These are phyloP conservation scores for Pilophorus perplexus DNA, from an alignment of 2,888 invertebrate genomes.

Conservation along the genomic window DNA sequence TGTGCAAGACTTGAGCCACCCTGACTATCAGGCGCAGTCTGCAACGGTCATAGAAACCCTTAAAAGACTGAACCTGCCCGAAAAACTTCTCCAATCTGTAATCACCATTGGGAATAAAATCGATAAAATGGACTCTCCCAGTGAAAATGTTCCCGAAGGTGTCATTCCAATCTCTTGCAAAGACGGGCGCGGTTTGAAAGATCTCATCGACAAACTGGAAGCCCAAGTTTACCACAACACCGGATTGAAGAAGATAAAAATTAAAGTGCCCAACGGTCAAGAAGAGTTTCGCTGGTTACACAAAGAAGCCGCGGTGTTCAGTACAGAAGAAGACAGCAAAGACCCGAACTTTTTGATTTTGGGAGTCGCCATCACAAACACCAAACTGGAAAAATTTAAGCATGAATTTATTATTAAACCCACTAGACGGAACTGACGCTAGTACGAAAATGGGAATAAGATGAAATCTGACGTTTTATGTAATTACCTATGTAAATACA, in stretches of 20 bases:
- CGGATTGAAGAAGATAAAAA: conserved; percentile 56
- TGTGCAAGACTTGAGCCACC: conserved; percentile 74
- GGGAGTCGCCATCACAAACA: conserved; percentile 59
- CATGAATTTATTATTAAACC: conserved; percentile 49
- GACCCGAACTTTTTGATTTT: conserved; percentile 59
- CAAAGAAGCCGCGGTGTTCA: conserved; percentile 62
- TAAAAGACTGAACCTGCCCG: conserved; percentile 55
- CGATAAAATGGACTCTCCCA: conserved; percentile 29
- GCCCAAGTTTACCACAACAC: conserved; percentile 57
- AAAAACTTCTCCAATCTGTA: conserved; percentile 56
- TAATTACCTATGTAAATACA: no score
- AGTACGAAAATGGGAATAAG: no score
- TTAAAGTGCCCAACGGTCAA: conserved; percentile 62
- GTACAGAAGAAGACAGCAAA: conserved; percentile 55
- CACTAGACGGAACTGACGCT: not conserved
- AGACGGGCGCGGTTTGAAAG: conserved; percentile 53
- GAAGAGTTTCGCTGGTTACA: conserved; percentile 61
- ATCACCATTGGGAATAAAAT: conserved; percentile 71
- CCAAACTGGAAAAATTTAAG: conserved; percentile 60
- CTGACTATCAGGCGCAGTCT: conserved; percentile 65
- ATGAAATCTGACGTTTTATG: no score
- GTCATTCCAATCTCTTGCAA: conserved; percentile 52
- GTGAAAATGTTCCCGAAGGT: conserved; percentile 41
- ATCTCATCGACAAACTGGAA: conserved; percentile 55
- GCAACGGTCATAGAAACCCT: conserved; percentile 68